A percentile compares a stretch with the other conserved stretches of the same genome.
Evolutionary conservation across 1,140 invertebrate species (phyloP).

Genomic region (Zaprionus ornatus): DNA sequence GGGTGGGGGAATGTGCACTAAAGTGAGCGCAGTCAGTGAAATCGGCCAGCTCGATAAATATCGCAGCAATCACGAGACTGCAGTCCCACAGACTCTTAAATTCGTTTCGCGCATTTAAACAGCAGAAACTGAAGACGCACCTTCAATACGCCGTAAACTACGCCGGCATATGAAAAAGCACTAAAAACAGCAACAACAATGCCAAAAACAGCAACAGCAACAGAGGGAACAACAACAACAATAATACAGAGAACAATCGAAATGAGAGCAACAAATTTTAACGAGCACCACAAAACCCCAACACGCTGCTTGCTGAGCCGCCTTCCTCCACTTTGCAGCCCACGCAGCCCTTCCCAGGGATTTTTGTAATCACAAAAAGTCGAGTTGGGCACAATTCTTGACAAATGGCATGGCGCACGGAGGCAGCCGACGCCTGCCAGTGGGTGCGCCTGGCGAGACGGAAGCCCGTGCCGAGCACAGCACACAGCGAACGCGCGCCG

Average conservation of each 20-base stretch:
- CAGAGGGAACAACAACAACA: conserved; percentile 32
- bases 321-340: conserved; percentile 31
- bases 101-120: conserved; percentile 60
- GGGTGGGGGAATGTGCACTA: conserved; percentile 40
- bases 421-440: neutral
- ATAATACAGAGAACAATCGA: conserved; percentile 47
- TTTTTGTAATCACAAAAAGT: conserved; percentile 75
- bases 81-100: conserved; percentile 30
- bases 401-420: conserved; percentile 54
- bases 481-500: conserved; percentile 45
- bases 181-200: conserved; percentile 59
- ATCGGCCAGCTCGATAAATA: conserved; percentile 30
- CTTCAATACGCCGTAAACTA: conserved; percentile 51
- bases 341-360: conserved; percentile 6
- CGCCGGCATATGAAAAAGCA: conserved; percentile 55
- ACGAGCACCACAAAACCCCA: conserved; percentile 72
- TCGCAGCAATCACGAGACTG: conserved; percentile 19
- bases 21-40: conserved; percentile 32
- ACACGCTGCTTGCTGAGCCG: conserved; percentile 65
- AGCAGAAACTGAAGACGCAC: conserved; percentile 24
- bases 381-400: conserved; percentile 66
- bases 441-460: conserved; percentile 10
- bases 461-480: conserved; percentile 4
- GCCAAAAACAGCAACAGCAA: conserved; percentile 42
- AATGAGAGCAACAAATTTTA: conserved; percentile 77